Evolutionary conservation across 2,797 vertebrate genomes (phyloP).

Genomic region (Sebastes oblongus): DNA sequence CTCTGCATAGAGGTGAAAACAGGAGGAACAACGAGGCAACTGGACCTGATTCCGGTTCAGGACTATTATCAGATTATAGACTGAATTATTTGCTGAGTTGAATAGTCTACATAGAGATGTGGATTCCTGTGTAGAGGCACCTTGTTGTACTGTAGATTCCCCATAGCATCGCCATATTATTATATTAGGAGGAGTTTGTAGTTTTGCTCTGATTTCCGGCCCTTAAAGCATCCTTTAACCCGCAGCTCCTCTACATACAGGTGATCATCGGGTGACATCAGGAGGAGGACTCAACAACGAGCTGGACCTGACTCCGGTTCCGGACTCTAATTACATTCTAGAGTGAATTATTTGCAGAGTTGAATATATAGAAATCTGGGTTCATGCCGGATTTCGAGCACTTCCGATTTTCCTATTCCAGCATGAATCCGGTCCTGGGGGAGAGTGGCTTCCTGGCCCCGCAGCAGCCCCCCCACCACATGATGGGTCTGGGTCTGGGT

Average conservation of each 20-base stretch:
- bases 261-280: too few relatives aligned
- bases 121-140: slow-evolving; percentile 68
- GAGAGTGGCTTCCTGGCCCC: slow-evolving; percentile 84
- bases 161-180: fast-evolving
- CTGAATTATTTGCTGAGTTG: slow-evolving; percentile 23
- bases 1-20: background rate
- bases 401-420: slow-evolving; percentile 80
- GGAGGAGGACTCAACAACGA: background rate
- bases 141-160: background rate
- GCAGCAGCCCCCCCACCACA: slow-evolving; percentile 68
- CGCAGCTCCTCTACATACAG: background rate
- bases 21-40: background rate
- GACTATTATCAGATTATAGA: background rate
- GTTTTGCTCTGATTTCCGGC: background rate
- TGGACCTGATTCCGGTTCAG: background rate
- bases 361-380: slow-evolving; percentile 54
- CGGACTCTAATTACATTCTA: background rate
- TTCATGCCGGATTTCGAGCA: slow-evolving; percentile 85
- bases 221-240: background rate
- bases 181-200: background rate
- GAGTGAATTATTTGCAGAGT: slow-evolving; percentile 15
- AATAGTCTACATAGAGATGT: slow-evolving; percentile 34
- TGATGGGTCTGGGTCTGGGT: slow-evolving; percentile 26
- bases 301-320: background rate
- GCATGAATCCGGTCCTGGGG: slow-evolving; percentile 90